Evolutionary conservation across 2,797 vertebrate genomes (phyloP), one percentile per base, ranked within the genome.

Genomic region (Picus viridis): DNA sequence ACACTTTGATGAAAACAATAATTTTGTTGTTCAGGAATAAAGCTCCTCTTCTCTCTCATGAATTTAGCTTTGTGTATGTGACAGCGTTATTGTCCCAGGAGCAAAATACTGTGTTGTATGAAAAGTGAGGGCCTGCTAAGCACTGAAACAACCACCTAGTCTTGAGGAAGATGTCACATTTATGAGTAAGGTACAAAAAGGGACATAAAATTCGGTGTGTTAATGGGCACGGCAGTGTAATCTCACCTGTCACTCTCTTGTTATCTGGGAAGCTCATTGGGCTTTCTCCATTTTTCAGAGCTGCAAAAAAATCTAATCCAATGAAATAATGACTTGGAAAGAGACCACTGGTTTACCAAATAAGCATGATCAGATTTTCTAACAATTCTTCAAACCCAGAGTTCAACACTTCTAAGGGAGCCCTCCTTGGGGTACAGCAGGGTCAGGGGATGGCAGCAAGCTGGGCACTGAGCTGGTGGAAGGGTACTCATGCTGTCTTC

Each of bases 371-470:
- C 39, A 27, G 9, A 9, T 56, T 79, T 84, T 69, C 61, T 39
- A 76, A 16, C 9, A 74, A 7, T 88, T 45, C 20, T 64, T 90
- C 51, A 70, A 65, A 51, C 24, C 30, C 30, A 20, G 53, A 26
- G 16, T 32, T 47, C 18, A 12, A 36, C 22, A 29, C 16, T 78
- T 88, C 7, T 67, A 16, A 67, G 34, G 51, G 32, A 74, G 9
- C 6, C 11, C 36, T 1, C 1, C 26, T 75, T 34, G 54, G 23
- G 8, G 3, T 19, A 43, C 1, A 1, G 23, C 23, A 36, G 45
- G 45, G 14, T 19, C 16, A 9, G 30, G 22, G 51, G 13, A 18
- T 3, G 20, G 29, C 2, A 2, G 67, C 20, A 41, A 58, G 32
- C 23, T 0, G 3, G 32, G 12, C 27, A 26, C 54, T 32, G 69